Base-by-base conservation (phyloP, 1,140 invertebrate species). In the Cydia amplana region DNA sequence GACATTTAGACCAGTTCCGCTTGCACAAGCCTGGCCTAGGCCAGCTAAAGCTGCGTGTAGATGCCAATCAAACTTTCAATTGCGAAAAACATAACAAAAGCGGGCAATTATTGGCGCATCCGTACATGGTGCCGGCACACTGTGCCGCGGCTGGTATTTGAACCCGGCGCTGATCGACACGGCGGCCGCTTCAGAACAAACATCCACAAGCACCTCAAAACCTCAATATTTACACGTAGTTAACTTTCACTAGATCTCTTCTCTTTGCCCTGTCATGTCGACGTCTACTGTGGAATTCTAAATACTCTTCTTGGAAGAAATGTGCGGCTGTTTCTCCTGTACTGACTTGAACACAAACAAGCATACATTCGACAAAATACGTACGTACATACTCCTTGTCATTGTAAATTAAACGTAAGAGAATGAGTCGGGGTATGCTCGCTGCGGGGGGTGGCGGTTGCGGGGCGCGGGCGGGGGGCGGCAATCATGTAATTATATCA, bases 401-500 rank as follows among this genome's bases (percentile, higher is more conserved):
- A 70, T 36, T 70, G 65, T 36, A 70, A 74, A 74, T 74, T 74
- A 74, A 14, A 25, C 32, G 25, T 28, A 74, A 36, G 73, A 63
- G 51, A 40, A 74, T 40, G 32, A 74, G 74, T 49, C 32, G 55
- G 32, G 12, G 32, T n/a, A 74, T 25, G 28, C n/a, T 60, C 55
- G 16, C 28, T 16, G 65, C 18, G 16, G 74, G 63, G 36, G 36
- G 74, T 14, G 6, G 74, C 64, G 43, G 40, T 16, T 25, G 43
- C 46, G 36, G 36, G 36, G 43, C 1, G 25, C 25, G 51, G 32
- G 72, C 2, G 16, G 63, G 55, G 60, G 60, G 18, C n/a, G 73
- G 77, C 82, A 81, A 81, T 83, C 80, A 81, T 81, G 82, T 79
- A 83, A 83, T 83, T 83, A 81, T 83, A 83, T 81, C 79, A 83